phyloP scores from a whole-genome alignment of 2,888 invertebrate genomes.

The Tetranychus piercei region DNA sequence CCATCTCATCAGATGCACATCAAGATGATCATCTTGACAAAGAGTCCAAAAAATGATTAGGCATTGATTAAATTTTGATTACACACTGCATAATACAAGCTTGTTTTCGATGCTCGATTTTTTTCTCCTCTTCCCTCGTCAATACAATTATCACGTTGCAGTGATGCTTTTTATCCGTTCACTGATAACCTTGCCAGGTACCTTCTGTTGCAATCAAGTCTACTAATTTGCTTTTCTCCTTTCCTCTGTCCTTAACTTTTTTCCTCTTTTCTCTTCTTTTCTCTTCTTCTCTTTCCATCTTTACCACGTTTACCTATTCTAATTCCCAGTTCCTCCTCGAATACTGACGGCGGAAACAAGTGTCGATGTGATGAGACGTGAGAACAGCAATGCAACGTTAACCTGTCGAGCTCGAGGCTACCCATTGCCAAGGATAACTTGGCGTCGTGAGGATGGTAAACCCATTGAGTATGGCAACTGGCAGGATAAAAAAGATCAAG shows the following conservation, averaged over 20 bases:
- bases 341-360: constrained; percentile 77
- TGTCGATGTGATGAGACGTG: constrained; percentile 72
- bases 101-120: background rate
- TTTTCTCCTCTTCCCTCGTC: background rate
- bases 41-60: background rate
- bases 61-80: background rate
- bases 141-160: background rate
- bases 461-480: constrained; percentile 63
- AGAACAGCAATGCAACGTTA: constrained; percentile 80
- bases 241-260: background rate
- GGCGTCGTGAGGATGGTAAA: constrained; percentile 76
- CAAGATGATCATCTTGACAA: background rate
- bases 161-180: too few species aligned
- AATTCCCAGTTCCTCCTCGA: constrained; percentile 63
- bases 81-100: background rate
- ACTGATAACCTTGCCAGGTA: too few species aligned
- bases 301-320: background rate
- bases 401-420: constrained; percentile 77
- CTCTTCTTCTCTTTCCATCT: background rate
- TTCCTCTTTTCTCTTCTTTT: background rate
- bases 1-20: too few species aligned
- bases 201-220: too few species aligned
- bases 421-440: constrained; percentile 75
- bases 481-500: constrained; percentile 35
- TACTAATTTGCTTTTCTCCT: too few species aligned